Evolutionary conservation across 2,888 invertebrate genomes (phyloP).

Genomic region (Lagria hirta): DNA sequence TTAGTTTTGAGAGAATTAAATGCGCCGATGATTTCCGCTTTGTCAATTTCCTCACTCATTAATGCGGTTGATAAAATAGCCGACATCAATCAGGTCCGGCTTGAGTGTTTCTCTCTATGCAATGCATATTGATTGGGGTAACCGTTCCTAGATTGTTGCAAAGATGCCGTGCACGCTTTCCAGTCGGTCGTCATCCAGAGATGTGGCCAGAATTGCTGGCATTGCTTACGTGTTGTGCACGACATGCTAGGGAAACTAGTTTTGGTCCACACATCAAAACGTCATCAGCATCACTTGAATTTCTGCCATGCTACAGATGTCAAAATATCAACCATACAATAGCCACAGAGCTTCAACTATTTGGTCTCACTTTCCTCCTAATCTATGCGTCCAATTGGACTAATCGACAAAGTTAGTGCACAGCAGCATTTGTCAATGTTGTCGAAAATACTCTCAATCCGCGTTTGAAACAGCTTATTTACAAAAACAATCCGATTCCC

Average conservation of each 20-base stretch:
- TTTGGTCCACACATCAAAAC: constrained; percentile 23
- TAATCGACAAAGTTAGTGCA: too few relatives aligned
- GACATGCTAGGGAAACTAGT: constrained; percentile 22
- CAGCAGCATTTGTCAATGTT: too few relatives aligned
- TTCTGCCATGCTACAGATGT: constrained; percentile 5
- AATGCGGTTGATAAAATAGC: constrained; percentile 19
- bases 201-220: constrained; percentile 25
- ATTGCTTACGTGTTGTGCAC: constrained; percentile 23
- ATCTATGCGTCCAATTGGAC: too few relatives aligned
- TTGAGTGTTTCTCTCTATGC: constrained; percentile 13
- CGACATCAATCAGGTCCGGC: constrained; percentile 18
- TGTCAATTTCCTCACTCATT: constrained; percentile 18
- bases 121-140: constrained; percentile 24
- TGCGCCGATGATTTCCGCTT: constrained; percentile 16
- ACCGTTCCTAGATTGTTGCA: constrained; percentile 21
- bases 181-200: constrained; percentile 21
- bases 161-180: constrained; percentile 26
- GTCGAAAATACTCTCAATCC: too few relatives aligned
- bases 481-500: too few relatives aligned
- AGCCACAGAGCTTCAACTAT: too few relatives aligned
- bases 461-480: too few relatives aligned
- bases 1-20: constrained; percentile 18
- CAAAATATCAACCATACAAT: too few relatives aligned
- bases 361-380: too few relatives aligned
- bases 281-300: constrained; percentile 19